Evolutionary conservation across 2,797 vertebrate genomes (phyloP).

Genomic region (Sibirionetta formosa): DNA sequence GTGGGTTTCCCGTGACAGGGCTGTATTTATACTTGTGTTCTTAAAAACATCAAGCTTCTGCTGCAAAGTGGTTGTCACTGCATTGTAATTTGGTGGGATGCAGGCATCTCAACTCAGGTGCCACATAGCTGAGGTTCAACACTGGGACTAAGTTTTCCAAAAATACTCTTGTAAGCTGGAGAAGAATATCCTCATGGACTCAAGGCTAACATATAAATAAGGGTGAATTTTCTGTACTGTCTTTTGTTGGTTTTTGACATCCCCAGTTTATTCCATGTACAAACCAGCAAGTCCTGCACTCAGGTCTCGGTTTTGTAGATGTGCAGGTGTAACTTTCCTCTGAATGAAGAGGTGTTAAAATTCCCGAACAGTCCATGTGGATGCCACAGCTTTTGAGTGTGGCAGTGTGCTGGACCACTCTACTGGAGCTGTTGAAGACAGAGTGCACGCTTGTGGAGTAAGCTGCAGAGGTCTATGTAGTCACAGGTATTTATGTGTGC

Average conservation of each 20-base stretch:
- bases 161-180: background rate
- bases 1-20: background rate
- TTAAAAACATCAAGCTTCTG: background rate
- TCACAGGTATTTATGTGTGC: background rate
- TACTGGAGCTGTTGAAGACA: background rate
- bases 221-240: background rate
- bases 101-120: background rate
- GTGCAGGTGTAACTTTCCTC: background rate
- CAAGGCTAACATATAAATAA: background rate
- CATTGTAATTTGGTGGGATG: background rate
- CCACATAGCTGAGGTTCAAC: background rate
- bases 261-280: background rate
- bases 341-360: background rate
- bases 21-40: background rate
- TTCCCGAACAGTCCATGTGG: background rate
- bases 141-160: background rate
- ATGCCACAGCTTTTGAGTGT: background rate
- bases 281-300: background rate
- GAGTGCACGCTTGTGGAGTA: accelerated
- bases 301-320: background rate
- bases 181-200: background rate
- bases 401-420: background rate
- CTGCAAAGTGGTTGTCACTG: background rate
- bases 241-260: background rate
- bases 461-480: background rate